A percentile compares a stretch with the other conserved stretches of the same genome.
Evolutionary conservation across 2,113 vertebrate genomes (phyloP).

Genomic region (Apodemus sylvaticus): DNA sequence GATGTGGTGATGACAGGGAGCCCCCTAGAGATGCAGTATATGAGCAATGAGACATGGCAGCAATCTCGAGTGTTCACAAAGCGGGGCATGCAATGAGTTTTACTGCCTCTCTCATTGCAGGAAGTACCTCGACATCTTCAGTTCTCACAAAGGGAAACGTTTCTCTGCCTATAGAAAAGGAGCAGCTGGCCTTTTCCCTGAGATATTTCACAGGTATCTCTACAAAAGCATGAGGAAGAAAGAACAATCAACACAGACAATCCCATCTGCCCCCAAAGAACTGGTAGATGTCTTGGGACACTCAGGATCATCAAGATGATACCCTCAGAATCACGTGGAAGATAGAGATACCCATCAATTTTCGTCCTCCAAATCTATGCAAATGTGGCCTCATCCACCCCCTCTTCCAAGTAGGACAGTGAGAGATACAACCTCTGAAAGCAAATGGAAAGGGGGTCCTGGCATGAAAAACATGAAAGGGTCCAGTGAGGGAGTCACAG

Average conservation of each 20-base stretch:
- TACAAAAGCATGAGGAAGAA: not conserved
- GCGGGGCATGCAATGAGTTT: not conserved
- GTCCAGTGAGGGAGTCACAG: not conserved
- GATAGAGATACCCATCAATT: not conserved
- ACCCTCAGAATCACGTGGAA: not conserved
- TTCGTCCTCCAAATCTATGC: not conserved
- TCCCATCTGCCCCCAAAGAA: not conserved
- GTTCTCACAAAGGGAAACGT: not conserved
- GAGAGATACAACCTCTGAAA: not conserved
- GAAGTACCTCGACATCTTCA: not conserved
- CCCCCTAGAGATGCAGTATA: not conserved
- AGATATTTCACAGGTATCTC: not conserved
- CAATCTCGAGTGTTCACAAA: not conserved
- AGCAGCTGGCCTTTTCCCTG: not conserved
- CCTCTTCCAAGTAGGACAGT: not conserved
- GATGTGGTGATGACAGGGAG: not conserved
- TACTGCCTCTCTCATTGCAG: not conserved
- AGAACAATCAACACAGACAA: not conserved
- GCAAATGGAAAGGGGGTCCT: not conserved
- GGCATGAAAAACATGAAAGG: not conserved
- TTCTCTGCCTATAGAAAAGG: not conserved
- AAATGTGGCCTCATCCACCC: not conserved
- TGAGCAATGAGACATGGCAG: not conserved
- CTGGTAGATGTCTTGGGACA: constrained; percentile 11
- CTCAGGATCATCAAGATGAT: not conserved